These are phyloP conservation scores for Loriculus beryllinus DNA, from an alignment of 2,797 vertebrate species.

Conservation along the genomic window DNA sequence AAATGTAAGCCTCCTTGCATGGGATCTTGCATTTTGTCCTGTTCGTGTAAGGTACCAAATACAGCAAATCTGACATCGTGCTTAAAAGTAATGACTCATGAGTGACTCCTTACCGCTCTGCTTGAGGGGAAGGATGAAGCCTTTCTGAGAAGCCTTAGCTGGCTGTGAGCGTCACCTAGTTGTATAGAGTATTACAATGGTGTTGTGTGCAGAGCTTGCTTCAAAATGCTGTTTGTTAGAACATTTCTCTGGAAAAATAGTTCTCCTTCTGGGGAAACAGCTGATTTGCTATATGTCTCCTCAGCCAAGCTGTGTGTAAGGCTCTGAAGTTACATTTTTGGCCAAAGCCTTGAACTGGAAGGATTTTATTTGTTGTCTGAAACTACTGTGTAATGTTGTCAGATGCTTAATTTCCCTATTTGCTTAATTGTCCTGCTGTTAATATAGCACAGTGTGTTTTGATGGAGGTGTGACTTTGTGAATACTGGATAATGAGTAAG, in stretches of 20 bases:
- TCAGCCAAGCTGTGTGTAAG: accelerated
- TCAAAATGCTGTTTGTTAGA: neutral
- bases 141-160: neutral
- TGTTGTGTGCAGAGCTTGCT: neutral
- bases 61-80: neutral
- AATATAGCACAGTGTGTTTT: neutral
- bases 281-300: neutral
- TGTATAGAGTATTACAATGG: neutral
- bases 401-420: neutral
- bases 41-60: neutral
- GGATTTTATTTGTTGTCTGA: neutral
- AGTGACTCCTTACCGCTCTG: neutral
- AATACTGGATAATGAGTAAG: accelerated
- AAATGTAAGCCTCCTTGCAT: neutral
- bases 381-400: neutral
- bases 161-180: neutral
- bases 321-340: neutral
- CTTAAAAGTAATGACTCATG: neutral
- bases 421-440: neutral
- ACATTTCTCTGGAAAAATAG: neutral
- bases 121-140: neutral
- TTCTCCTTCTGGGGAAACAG: neutral
- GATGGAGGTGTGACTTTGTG: neutral
- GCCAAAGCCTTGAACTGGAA: neutral
- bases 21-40: neutral